phyloP scores from a whole-genome alignment of 2,888 invertebrate species.

The Tetranychus truncatus region DNA sequence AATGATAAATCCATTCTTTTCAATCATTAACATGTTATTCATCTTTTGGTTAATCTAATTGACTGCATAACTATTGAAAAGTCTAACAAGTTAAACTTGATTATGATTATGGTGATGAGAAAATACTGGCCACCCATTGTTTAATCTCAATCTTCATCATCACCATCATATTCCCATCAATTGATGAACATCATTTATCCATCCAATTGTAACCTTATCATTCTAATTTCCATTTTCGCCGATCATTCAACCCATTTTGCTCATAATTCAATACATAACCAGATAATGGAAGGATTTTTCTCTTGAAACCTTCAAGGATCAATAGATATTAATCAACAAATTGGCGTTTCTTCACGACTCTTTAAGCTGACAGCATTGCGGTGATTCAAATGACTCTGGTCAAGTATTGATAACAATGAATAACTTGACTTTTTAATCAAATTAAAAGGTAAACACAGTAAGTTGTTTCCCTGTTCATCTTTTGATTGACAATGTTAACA shows the following conservation, averaged over 20 bases:
- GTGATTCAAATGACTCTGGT: too few species aligned
- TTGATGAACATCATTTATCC: not conserved
- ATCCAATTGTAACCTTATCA: too few species aligned
- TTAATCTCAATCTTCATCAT: not conserved
- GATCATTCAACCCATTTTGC: not conserved
- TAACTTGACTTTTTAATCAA: not conserved
- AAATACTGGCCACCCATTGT: not conserved
- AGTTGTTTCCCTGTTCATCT: not conserved
- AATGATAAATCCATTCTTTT: not conserved
- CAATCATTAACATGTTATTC: not conserved
- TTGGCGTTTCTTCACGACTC: too few species aligned
- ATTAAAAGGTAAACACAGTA: not conserved
- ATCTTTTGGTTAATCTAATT: not conserved
- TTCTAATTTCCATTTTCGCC: not conserved
- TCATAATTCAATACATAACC: too few species aligned
- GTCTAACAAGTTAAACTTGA: not conserved
- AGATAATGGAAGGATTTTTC: too few species aligned
- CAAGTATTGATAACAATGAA: not conserved
- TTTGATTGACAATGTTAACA: not conserved
- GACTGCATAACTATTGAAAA: not conserved
- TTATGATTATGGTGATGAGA: not conserved
- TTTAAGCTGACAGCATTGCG: too few species aligned
- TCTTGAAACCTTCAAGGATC: too few species aligned
- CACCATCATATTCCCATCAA: not conserved
- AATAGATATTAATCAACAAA: too few species aligned